Percentiles rank a stretch among this genome's conserved stretches.
phyloP scores from a whole-genome alignment of 35 echinoderm and acorn worm genomes.

The Holothuria glaberrima region DNA sequence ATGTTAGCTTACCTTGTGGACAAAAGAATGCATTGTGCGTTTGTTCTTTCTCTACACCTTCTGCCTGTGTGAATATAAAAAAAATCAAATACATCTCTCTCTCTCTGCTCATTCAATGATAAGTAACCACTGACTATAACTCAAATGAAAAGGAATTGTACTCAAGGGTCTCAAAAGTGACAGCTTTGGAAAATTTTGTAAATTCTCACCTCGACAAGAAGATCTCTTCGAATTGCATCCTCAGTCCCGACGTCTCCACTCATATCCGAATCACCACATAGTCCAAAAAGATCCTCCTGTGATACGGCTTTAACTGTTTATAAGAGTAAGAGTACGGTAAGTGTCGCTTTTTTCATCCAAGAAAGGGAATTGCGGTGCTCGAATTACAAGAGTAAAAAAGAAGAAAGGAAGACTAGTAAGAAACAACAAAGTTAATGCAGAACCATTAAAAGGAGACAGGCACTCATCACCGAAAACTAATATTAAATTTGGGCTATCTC shows the following conservation, averaged over 20 bases:
- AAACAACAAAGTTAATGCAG: too few relatives aligned
- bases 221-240: slow-evolving; percentile 16
- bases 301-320: neutral
- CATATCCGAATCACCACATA: neutral
- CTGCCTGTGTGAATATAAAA: neutral
- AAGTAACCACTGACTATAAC: too few relatives aligned
- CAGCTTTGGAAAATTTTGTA: neutral
- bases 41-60: slow-evolving; percentile 50
- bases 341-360: too few relatives aligned
- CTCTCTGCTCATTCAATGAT: too few relatives aligned
- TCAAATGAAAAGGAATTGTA: too few relatives aligned
- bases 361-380: too few relatives aligned
- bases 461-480: too few relatives aligned
- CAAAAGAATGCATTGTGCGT: slow-evolving; percentile 45
- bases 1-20: slow-evolving; percentile 29
- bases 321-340: neutral
- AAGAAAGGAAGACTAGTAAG: too few relatives aligned
- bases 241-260: slow-evolving; percentile 15
- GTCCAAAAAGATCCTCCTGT: neutral
- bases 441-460: too few relatives aligned
- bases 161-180: too few relatives aligned
- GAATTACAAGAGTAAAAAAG: too few relatives aligned
- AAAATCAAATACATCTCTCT: neutral
- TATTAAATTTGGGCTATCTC: too few relatives aligned
- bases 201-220: slow-evolving; percentile 1